A percentile compares a stretch with the other conserved stretches of the same genome.
Evolutionary conservation across 2,888 invertebrate genomes (phyloP).

Genomic region (Miltochrista miniata): DNA sequence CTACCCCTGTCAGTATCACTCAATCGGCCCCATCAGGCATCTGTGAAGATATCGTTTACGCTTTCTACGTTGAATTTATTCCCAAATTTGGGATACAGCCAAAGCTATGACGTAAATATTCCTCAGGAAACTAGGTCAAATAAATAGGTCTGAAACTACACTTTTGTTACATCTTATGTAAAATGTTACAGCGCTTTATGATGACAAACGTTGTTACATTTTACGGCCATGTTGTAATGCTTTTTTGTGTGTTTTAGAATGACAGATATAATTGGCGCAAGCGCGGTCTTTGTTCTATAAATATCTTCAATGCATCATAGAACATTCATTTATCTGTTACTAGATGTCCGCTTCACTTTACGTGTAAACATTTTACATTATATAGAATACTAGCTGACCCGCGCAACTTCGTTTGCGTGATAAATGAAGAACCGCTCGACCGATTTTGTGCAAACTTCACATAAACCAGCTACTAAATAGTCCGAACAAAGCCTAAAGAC

Average conservation of each 20-base stretch:
- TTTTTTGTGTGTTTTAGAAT: not conserved
- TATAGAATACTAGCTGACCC: too few species aligned
- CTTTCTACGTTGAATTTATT: constrained; percentile 42
- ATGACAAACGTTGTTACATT: constrained; percentile 2
- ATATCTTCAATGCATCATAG: constrained; percentile 12
- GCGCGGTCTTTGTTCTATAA: constrained; percentile 18
- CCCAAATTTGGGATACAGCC: constrained; percentile 68
- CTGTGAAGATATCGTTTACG: constrained; percentile 21
- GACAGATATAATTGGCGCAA: constrained; percentile 24
- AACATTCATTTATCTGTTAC: too few species aligned
- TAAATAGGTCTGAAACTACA: constrained; percentile 50
- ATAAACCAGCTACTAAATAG: too few species aligned
- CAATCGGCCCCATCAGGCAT: not conserved
- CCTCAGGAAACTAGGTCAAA: constrained; percentile 68
- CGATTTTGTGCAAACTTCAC: too few species aligned
- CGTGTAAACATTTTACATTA: too few species aligned
- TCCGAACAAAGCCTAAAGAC: too few species aligned
- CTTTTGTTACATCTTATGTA: constrained; percentile 18
- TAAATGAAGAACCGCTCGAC: too few species aligned
- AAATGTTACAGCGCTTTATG: constrained; percentile 20
- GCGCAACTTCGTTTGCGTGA: too few species aligned
- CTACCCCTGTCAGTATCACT: not conserved
- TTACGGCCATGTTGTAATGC: not conserved
- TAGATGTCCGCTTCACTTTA: too few species aligned
- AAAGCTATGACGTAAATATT: constrained; percentile 63